Evolutionary conservation across 2,113 vertebrate species (phyloP), one percentile per base, ranked within the genome.

Genomic region (Gavia stellata): DNA sequence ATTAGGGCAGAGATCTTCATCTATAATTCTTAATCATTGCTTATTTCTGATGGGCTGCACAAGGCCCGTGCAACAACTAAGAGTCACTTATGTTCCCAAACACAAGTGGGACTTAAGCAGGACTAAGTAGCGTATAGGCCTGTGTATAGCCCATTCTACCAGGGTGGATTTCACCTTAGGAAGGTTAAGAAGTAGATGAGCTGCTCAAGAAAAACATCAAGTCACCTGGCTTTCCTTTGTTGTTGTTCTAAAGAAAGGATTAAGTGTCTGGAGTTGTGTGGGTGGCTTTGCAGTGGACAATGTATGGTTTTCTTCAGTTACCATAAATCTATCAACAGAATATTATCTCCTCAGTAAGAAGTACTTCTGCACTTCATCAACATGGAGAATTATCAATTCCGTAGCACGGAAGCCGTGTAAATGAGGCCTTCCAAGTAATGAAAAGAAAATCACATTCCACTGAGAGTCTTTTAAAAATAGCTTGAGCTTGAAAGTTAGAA

Each of bases 321-420:
- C 14, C 8, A 44, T 50, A 63, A 56, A 68, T 42, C 40, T 58
- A 52, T 81, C 79, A 90, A 40, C 17, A 90, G 42, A 55, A 23
- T 81, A 75, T 74, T 68, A 52, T 81, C 59, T 86, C 17, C 58
- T 77, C 19, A 21, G 12, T 83, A 56, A 71, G 65, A 81, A 81
- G 7, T 14, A 61, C 17, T 84, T 91, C 65, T 90, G 34, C 25
- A 78, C 36, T 86, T 86, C 52, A 84, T 89, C 93, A 74, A 61
- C 56, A 55, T 31, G 14, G 31, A 90, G 25, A 84, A n/a, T 62
- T 59, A 77, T 55, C 47, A 33, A 8, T 53, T 49, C 52, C n/a
- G 17, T 50, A 26, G 4, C 42, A 62, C 29, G 49, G 47, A 90
- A 93, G 42, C 9, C 5, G 5, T 42, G 24, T 61, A 90, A 82